Percentiles rank a stretch among this genome's conserved stretches.
Evolutionary conservation across 2,888 invertebrate species (phyloP).

Genomic region (Epinotia nisella): DNA sequence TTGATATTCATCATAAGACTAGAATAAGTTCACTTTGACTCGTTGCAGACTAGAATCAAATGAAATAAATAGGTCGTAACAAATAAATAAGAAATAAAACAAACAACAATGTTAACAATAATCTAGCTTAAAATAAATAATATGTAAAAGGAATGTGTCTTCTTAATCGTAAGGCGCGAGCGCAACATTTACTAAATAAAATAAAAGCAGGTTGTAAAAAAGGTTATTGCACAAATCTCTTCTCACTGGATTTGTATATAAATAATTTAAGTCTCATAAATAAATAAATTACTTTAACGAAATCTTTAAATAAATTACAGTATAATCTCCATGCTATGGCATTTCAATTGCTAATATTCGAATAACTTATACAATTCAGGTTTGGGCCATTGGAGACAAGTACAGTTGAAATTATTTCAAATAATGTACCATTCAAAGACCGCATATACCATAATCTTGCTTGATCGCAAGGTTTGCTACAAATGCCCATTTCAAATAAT

Average conservation of each 20-base stretch:
- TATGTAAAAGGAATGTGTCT: conserved; percentile 60
- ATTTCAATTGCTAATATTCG: conserved; percentile 9
- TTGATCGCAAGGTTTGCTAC: background rate
- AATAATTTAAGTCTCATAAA: conserved; percentile 40
- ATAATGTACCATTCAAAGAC: background rate
- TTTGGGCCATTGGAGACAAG: background rate
- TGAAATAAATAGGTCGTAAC: conserved; percentile 41
- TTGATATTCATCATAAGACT: conserved; percentile 47
- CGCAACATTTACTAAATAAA: conserved; percentile 45
- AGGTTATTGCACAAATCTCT: conserved; percentile 61
- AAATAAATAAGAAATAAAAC: conserved; percentile 43
- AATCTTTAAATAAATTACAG: conserved; percentile 27
- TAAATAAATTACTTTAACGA: conserved; percentile 40
- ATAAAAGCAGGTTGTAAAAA: conserved; percentile 51
- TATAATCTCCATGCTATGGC: conserved; percentile 16
- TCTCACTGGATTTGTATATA: conserved; percentile 38
- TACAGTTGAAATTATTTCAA: conserved; percentile 4
- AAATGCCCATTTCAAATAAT: background rate
- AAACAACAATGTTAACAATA: conserved; percentile 44
- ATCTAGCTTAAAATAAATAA: conserved; percentile 40
- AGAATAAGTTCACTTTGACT: conserved; percentile 36
- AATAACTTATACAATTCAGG: conserved; percentile 4
- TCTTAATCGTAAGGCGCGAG: conserved; percentile 51
- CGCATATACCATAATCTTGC: background rate
- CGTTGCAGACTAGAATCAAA: conserved; percentile 45